These are phyloP conservation scores for Drosophila arawakana DNA, from an alignment of 1,140 invertebrate species.

Conservation along the genomic window DNA sequence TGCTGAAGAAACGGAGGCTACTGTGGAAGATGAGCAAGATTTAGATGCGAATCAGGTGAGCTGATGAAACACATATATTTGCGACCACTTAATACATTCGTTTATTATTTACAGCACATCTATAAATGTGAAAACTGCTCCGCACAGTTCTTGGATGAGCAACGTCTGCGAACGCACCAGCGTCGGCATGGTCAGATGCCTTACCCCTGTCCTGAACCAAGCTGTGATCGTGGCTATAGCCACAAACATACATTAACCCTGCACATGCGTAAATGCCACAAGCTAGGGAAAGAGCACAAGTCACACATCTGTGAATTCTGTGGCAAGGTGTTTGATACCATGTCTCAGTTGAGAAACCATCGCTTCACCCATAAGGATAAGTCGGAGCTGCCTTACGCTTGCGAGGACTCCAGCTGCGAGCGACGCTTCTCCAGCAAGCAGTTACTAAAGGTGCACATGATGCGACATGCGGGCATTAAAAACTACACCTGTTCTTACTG, in stretches of 20 bases:
- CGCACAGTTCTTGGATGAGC: constrained; percentile 40
- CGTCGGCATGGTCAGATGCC: constrained; percentile 50
- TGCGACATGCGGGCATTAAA: constrained; percentile 66
- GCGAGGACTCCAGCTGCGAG: constrained; percentile 36
- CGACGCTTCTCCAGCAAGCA: constrained; percentile 56
- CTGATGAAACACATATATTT: neutral
- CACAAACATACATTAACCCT: constrained; percentile 51
- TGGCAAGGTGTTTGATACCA: constrained; percentile 57
- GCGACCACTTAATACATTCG: neutral
- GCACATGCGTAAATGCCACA: constrained; percentile 53
- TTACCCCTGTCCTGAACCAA: constrained; percentile 46
- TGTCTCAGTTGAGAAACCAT: constrained; percentile 52
- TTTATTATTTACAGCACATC: neutral
- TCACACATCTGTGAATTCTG: constrained; percentile 60
- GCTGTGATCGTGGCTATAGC: constrained; percentile 54
- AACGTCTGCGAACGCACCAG: constrained; percentile 47
- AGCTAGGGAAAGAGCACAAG: constrained; percentile 51
- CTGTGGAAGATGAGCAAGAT: neutral
- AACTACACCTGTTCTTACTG: constrained; percentile 62
- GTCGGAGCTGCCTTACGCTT: constrained; percentile 40
- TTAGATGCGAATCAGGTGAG: constrained; percentile 4
- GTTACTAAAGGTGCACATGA: constrained; percentile 58
- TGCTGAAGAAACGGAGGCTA: neutral
- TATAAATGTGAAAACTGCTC: constrained; percentile 53
- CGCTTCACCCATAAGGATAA: constrained; percentile 49